Evolutionary conservation across 2,797 vertebrate species (phyloP), one percentile per base, ranked within the genome.

Genomic region (Tragopan temminckii): DNA sequence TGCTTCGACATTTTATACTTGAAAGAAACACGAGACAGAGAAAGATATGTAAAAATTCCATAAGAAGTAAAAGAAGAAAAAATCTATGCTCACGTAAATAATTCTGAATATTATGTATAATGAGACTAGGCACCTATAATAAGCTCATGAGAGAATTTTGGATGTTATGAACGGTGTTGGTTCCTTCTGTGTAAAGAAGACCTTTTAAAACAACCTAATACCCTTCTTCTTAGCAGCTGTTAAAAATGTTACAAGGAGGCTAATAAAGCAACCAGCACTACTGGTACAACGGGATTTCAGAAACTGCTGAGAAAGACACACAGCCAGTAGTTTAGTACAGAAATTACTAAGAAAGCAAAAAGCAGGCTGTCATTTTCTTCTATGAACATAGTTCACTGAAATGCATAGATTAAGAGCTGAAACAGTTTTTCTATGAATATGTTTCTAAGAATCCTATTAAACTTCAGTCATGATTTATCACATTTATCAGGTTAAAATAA

Each of bases 331-430:
- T 62, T 87, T 83, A 58, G 16, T 72, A 57, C 71, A 78, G 69
- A 88, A 90, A 95, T 88, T 82, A 75, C 71, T 75, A 93, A 61
- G 75, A 64, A 86, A 80, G 75, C 68, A 90, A 86, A 92, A 82
- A 82, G 25, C 38, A 94, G 48, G 38, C 13, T 68, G 16, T 67
- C 70, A 61, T 67, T 89, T n/a, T 62, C 14, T 59, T 64, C 43
- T 78, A 17, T 62, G 59, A 83, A 68, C 1, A 3, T 8, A 62
- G 18, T 7, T 80, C 58, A 45, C 69, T 1, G 24, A 82, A 62
- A 90, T 17, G 29, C 36, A 36, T 7, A 61, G 61, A 45, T 58
- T 31, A 69, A 33, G 13, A 12, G 4, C 1, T 2, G 14, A 67
- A 78, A 36, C 10, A 79, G 5, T 46, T 19, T 69, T 88, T 59